phyloP scores from a whole-genome alignment of 2,888 invertebrate species.

The Argyresthia goedartella region DNA sequence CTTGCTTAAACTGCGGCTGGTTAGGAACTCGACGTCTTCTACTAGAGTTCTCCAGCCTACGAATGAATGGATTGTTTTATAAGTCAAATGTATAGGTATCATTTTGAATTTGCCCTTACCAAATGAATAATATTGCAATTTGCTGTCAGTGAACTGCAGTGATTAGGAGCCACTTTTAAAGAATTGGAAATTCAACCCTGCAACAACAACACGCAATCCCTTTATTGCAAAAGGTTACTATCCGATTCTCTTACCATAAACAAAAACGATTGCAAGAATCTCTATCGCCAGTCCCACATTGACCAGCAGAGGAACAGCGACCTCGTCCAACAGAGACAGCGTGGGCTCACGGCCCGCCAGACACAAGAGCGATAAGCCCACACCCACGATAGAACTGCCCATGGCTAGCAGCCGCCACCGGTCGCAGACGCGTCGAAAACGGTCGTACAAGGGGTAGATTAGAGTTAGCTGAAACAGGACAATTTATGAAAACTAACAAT shows the following conservation, averaged over 20 bases:
- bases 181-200: no score
- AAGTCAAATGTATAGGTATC: no score
- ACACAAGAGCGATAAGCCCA: conserved; percentile 21
- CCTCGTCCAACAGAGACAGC: conserved; percentile 32
- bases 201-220: no score
- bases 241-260: conserved; percentile 35
- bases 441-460: conserved; percentile 43
- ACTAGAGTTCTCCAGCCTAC: conserved; percentile 42
- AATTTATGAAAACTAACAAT: neutral
- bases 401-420: conserved; percentile 38
- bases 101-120: no score
- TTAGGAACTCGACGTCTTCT: conserved; percentile 49
- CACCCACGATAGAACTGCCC: conserved; percentile 25
- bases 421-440: conserved; percentile 32
- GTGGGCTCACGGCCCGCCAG: conserved; percentile 28
- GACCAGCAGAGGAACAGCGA: conserved; percentile 34
- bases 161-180: no score
- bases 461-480: conserved; percentile 32
- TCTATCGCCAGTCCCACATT: conserved; percentile 34
- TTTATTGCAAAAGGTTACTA: no score
- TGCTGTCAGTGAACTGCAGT: no score
- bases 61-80: conserved; percentile 5
- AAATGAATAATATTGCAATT: no score
- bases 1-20: conserved; percentile 24
- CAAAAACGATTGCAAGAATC: conserved; percentile 37